A percentile compares a stretch with the other conserved stretches of the same genome.
These are phyloP conservation scores for Asbolus verrucosus DNA, from an alignment of 1,140 invertebrate species.

Conservation along the genomic window DNA sequence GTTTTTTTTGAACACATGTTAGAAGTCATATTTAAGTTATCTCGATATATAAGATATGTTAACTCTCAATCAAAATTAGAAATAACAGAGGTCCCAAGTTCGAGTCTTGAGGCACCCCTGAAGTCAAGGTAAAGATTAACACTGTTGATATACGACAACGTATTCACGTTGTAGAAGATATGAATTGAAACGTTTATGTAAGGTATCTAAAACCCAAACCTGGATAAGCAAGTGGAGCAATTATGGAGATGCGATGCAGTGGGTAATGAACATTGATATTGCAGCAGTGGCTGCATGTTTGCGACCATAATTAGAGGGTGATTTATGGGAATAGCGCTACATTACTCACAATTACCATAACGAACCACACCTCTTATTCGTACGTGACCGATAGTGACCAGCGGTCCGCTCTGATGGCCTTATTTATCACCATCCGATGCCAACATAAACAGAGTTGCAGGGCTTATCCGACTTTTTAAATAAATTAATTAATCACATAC, in stretches of 20 bases:
- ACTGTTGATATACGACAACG: too few species aligned
- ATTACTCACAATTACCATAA: slow-evolving; percentile 64
- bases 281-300: slow-evolving; percentile 60
- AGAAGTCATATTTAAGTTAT: too few species aligned
- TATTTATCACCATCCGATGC: slow-evolving; percentile 50
- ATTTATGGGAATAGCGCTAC: slow-evolving; percentile 60
- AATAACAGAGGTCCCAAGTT: too few species aligned
- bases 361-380: slow-evolving; percentile 61
- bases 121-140: too few species aligned
- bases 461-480: slow-evolving; percentile 23
- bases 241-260: slow-evolving; percentile 51
- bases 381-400: slow-evolving; percentile 54
- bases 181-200: too few species aligned
- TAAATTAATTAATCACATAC: slow-evolving; percentile 42
- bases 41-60: too few species aligned
- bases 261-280: slow-evolving; percentile 62
- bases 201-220: too few species aligned
- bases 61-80: too few species aligned
- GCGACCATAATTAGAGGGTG: slow-evolving; percentile 59
- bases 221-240: too few species aligned
- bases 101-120: too few species aligned
- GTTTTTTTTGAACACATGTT: too few species aligned
- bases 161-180: too few species aligned
- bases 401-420: slow-evolving; percentile 41
- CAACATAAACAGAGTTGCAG: not conserved